Evolutionary conservation across 1,140 invertebrate species (phyloP).

Genomic region (Bombus terrestris): DNA sequence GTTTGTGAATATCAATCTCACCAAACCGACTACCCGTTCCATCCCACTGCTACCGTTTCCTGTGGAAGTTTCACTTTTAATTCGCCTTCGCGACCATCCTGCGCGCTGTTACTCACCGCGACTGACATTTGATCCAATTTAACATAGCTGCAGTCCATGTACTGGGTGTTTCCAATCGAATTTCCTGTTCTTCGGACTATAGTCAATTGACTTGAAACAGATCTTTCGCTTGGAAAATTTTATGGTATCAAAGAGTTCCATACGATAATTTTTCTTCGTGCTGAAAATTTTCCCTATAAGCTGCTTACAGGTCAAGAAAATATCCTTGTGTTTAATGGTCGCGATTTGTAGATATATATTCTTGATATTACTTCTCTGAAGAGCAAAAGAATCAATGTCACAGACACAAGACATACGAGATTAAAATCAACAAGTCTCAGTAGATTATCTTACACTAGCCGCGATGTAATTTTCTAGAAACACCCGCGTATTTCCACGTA

Average conservation of each 20-base stretch:
- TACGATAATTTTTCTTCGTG: too few species aligned
- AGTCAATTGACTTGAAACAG: too few species aligned
- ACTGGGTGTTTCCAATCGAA: not conserved
- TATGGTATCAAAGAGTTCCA: too few species aligned
- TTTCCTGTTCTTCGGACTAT: not conserved
- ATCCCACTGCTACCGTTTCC: not conserved
- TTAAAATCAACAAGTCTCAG: not conserved
- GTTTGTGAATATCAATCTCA: constrained; percentile 48
- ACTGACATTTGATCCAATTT: not conserved
- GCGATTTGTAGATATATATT: too few species aligned
- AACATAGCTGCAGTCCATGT: not conserved
- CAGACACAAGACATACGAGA: too few species aligned
- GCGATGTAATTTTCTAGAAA: not conserved
- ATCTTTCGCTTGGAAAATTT: too few species aligned
- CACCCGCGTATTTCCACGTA: not conserved
- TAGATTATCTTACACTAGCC: not conserved
- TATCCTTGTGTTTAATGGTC: too few species aligned
- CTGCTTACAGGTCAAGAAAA: too few species aligned
- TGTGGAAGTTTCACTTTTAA: constrained; percentile 24
- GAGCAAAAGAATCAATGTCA: too few species aligned
- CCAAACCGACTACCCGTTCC: too few species aligned
- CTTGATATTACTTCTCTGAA: too few species aligned
- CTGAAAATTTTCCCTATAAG: too few species aligned
- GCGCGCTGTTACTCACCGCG: not conserved
- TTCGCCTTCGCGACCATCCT: not conserved